Evolutionary conservation across 2,888 invertebrate species (phyloP).

Genomic region (Spatulosminthurus flaviceps): DNA sequence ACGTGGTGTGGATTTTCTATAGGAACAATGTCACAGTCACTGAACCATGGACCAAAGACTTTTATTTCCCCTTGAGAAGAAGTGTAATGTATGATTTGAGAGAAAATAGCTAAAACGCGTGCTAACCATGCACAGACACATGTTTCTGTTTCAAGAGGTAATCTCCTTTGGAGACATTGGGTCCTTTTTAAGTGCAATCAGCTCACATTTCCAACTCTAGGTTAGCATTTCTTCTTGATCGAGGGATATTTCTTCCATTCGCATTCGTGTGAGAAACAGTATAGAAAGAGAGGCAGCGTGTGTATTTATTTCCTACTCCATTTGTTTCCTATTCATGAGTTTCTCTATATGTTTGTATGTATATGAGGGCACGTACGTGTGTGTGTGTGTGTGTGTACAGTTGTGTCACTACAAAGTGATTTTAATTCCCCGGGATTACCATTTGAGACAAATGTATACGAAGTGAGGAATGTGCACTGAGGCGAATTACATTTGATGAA

Average conservation of each 20-base stretch:
- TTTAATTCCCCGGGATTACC: conserved; percentile 3
- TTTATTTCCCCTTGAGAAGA: conserved; percentile 8
- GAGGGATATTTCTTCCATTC: conserved; percentile 5
- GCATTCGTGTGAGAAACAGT: too few relatives aligned
- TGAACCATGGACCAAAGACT: neutral
- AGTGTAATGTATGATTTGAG: neutral
- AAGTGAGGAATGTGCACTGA: conserved; percentile 11
- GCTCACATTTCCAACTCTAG: neutral
- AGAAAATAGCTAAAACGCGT: neutral
- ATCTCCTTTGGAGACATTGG: neutral
- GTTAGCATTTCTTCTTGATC: conserved; percentile 4
- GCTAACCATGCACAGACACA: neutral
- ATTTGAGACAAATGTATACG: conserved; percentile 5
- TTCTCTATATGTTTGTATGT: neutral
- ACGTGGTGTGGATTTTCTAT: neutral
- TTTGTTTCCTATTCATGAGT: neutral
- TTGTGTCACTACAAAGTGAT: neutral
- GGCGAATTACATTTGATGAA: neutral
- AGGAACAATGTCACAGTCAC: neutral
- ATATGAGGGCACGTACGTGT: too few relatives aligned
- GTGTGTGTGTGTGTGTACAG: too few relatives aligned
- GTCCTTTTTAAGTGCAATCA: neutral
- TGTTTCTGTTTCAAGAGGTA: neutral
- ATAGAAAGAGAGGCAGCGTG: neutral
- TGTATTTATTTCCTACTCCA: neutral